Evolutionary conservation across 1,140 invertebrate species (phyloP).

Genomic region (Archivesica marissinica): DNA sequence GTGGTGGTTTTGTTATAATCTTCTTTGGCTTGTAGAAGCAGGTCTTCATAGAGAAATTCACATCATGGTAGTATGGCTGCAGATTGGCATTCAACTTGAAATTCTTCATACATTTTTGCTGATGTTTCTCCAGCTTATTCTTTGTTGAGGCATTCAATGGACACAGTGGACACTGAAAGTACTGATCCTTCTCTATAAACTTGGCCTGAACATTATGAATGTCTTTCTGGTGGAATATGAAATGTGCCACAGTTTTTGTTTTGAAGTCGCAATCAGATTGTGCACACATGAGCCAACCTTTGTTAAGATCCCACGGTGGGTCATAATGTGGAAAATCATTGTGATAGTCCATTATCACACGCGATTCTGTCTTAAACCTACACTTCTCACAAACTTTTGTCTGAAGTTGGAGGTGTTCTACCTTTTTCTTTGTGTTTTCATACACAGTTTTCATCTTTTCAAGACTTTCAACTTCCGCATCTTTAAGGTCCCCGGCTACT

Average conservation of each 20-base stretch:
- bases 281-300: slow-evolving; percentile 90
- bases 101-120: slow-evolving; percentile 94
- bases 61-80: slow-evolving; percentile 86
- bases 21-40: slow-evolving; percentile 74
- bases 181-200: slow-evolving; percentile 92
- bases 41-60: slow-evolving; percentile 78
- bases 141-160: slow-evolving; percentile 97
- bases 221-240: slow-evolving; percentile 95
- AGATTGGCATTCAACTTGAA: slow-evolving; percentile 94
- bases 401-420: slow-evolving; percentile 91
- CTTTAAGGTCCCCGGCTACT: slow-evolving; percentile 87
- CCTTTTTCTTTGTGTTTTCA: slow-evolving; percentile 84
- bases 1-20: slow-evolving; percentile 34
- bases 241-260: slow-evolving; percentile 93
- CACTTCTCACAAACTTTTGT: slow-evolving; percentile 95
- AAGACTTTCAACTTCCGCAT: slow-evolving; percentile 91
- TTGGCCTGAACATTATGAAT: slow-evolving; percentile 93
- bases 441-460: slow-evolving; percentile 93
- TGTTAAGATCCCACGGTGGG: slow-evolving; percentile 76
- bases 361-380: slow-evolving; percentile 96
- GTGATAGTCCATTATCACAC: slow-evolving; percentile 93
- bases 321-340: slow-evolving; percentile 95
- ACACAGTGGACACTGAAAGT: slow-evolving; percentile 97
- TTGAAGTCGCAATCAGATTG: slow-evolving; percentile 93
- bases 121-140: slow-evolving; percentile 94